Evolutionary conservation across 2,797 vertebrate genomes (phyloP), one percentile per base, ranked within the genome.

Genomic region (Ciconia nigra): DNA sequence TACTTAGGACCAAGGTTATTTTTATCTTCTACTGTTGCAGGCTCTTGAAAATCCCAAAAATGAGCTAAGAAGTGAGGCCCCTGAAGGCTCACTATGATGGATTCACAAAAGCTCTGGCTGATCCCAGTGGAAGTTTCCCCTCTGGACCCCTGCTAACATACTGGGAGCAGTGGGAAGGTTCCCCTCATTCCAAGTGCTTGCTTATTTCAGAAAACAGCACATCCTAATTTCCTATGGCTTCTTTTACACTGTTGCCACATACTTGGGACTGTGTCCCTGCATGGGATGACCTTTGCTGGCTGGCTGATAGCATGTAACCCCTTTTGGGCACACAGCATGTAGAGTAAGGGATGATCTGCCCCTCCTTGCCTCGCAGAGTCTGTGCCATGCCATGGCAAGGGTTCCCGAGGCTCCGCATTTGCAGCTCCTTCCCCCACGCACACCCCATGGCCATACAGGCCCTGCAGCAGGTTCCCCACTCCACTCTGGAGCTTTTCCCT

Each of bases 371-470:
- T 69, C 52, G 46, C 22, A 28, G 57, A 57, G 17, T 17, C 78
- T 33, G 11, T 58, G 29, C 58, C 39, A 4, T 33, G 39, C 15
- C n/a, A 24, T 15, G 25, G 3, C 1, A 1, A 54, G 41, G 25
- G 35, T 22, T 83, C 52, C 44, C 33, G 15, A 77, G 39, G 37
- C 8, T 65, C 11, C 1, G 3, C 5, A 7, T 35, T 46, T 2
- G 0, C 58, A 52, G 7, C 11, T 57, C 18, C 29, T 79, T 66
- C 17, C 39, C 25, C 10, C 5, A 2, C 2, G 0, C 9, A 25
- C 22, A 25, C 19, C 24, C 20, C 26, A 5, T 8, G 44, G 7
- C 22, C 15, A 10, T 13, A 25, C 17, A 42, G 28, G 22, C 1
- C 0, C 11, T 76, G 31, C 46, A 65, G 52, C 7, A 52, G n/a